Evolutionary conservation across 2,797 vertebrate genomes (phyloP).

Genomic region (Luscinia megarhynchos): DNA sequence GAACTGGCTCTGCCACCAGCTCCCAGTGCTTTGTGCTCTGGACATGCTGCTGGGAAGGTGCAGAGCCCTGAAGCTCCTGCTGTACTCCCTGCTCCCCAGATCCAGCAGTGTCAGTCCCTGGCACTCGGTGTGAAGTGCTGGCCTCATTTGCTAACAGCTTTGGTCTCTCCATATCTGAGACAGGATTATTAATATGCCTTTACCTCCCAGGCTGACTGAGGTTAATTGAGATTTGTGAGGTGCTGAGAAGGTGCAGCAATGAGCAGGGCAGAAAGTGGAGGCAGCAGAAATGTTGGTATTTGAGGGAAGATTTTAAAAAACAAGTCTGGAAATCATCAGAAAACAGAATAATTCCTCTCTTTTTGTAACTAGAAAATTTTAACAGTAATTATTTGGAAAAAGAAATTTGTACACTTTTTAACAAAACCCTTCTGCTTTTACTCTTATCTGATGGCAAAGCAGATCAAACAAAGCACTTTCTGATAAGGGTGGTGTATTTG

Average conservation of each 20-base stretch:
- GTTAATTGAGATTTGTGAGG: conserved; percentile 62
- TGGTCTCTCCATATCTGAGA: not conserved
- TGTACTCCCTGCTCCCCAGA: not conserved
- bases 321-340: not conserved
- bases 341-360: not conserved
- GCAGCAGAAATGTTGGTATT: not conserved
- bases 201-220: not conserved
- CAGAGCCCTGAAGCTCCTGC: not conserved
- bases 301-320: not conserved
- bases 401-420: not conserved
- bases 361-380: not conserved
- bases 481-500: not conserved
- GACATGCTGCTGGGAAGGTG: not conserved
- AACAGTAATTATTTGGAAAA: not conserved
- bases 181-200: conserved; percentile 34
- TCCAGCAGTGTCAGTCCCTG: not conserved
- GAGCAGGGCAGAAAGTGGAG: not conserved
- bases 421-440: not conserved
- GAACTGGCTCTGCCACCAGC: conserved; percentile 3
- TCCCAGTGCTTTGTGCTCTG: not conserved
- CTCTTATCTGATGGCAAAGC: conserved; percentile 18
- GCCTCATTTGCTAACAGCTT: not conserved
- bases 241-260: not conserved
- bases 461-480: not conserved
- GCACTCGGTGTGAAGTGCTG: rapidly evolving